Conservation (phyloP, 1,140 invertebrate species). For the Caenorhabditis latens region DNA sequence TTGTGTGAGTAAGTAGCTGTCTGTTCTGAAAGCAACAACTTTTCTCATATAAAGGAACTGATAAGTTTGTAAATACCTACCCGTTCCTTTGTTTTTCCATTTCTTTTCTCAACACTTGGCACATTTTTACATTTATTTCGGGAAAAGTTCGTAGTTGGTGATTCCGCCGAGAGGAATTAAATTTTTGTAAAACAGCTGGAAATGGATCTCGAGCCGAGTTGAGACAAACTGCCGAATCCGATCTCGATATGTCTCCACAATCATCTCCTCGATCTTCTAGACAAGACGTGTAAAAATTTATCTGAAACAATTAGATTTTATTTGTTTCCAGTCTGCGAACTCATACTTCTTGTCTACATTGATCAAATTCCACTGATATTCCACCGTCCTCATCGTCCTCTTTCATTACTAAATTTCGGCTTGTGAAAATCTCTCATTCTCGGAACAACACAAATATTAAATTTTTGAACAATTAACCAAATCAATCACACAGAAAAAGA, state of each 20-base stretch:
- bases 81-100: conserved; percentile 32
- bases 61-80: not conserved
- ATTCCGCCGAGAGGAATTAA: not conserved
- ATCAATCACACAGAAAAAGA: no score
- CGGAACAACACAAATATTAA: no score
- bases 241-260: not conserved
- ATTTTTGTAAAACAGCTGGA: conserved; percentile 17
- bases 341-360: conserved; percentile 11
- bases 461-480: no score
- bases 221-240: conserved; percentile 23
- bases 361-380: conserved; percentile 44
- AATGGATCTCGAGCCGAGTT: not conserved
- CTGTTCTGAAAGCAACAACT: conserved; percentile 2
- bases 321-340: not conserved
- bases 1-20: conserved; percentile 40
- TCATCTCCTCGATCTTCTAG: conserved; percentile 6
- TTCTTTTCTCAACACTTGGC: conserved; percentile 14
- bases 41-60: not conserved
- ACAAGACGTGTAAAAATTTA: conserved; percentile 15
- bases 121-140: conserved; percentile 11
- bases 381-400: conserved; percentile 23
- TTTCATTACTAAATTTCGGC: conserved; percentile 5
- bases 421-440: no score
- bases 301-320: not conserved
- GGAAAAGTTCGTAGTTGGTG: conserved; percentile 1